phyloP scores from a whole-genome alignment of 1,140 invertebrate species.

The Babylonia areolata region DNA sequence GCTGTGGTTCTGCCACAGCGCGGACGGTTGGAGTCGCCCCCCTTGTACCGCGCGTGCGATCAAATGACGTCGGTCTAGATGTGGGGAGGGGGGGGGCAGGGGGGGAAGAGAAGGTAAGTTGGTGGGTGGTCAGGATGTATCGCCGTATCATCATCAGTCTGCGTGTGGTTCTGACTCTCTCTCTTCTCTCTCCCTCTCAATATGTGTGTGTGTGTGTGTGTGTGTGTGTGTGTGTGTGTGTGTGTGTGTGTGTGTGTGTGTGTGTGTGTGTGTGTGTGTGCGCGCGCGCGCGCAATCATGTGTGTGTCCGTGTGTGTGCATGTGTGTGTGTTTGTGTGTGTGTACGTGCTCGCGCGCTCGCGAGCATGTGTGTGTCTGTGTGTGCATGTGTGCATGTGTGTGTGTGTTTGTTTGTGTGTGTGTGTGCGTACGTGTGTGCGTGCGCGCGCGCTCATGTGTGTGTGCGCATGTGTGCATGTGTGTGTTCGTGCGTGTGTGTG shows the following conservation, averaged over 20 bases:
- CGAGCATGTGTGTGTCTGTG: too few relatives aligned
- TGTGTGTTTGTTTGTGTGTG: not conserved
- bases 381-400: not conserved
- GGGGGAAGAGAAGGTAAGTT: too few relatives aligned
- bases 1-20: slow-evolving; percentile 72
- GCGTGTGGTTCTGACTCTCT: not conserved
- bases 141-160: not conserved
- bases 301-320: not conserved
- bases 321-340: not conserved
- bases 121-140: too few relatives aligned
- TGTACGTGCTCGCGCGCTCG: too few relatives aligned
- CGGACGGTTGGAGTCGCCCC: slow-evolving; percentile 45
- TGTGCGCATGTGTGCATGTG: not conserved
- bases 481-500: not conserved
- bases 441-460: not conserved
- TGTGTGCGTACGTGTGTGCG: not conserved
- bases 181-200: too few relatives aligned
- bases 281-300: not conserved
- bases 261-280: not conserved
- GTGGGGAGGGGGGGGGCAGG: not conserved
- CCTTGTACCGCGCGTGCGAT: slow-evolving; percentile 44
- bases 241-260: not conserved
- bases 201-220: not conserved
- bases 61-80: slow-evolving; percentile 32
- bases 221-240: slow-evolving; percentile 11